Percentiles rank a stretch among this genome's conserved stretches.
These are phyloP conservation scores for Myotis yumanensis DNA, from an alignment of 2,113 vertebrate species.

Conservation along the genomic window DNA sequence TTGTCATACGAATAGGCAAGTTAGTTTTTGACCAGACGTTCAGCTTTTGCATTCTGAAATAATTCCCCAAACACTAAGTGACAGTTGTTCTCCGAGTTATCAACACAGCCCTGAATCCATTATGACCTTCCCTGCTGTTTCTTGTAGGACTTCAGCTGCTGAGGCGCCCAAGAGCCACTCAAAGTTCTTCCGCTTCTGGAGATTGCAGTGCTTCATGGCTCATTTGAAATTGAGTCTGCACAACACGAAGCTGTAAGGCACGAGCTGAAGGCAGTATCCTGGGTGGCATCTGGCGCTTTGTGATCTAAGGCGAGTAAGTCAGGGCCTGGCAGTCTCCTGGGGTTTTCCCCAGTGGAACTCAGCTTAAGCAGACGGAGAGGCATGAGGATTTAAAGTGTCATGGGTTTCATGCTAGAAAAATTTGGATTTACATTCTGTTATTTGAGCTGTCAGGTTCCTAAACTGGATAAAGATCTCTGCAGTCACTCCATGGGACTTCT, in stretches of 20 bases:
- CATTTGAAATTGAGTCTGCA: constrained; percentile 73
- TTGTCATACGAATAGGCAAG: constrained; percentile 54
- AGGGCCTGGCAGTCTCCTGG: constrained; percentile 48
- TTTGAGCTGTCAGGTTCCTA: constrained; percentile 64
- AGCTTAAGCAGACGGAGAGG: constrained; percentile 55
- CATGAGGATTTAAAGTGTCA: constrained; percentile 63
- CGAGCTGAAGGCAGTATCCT: constrained; percentile 55
- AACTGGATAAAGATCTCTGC: constrained; percentile 57
- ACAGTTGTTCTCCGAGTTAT: constrained; percentile 75
- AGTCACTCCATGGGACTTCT: constrained; percentile 50
- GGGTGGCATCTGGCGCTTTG: constrained; percentile 73
- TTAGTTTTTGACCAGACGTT: constrained; percentile 33
- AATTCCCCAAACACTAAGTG: constrained; percentile 58
- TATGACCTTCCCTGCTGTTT: constrained; percentile 56
- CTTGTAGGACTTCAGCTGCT: constrained; percentile 61
- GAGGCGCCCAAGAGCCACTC: constrained; percentile 14
- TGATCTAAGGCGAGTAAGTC: constrained; percentile 49
- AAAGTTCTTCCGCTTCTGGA: constrained; percentile 60
- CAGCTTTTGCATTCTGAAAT: constrained; percentile 63
- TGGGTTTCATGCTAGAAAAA: constrained; percentile 62
- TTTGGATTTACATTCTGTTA: constrained; percentile 61
- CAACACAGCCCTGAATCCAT: constrained; percentile 62
- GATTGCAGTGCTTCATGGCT: constrained; percentile 69
- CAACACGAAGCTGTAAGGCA: constrained; percentile 72
- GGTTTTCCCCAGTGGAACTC: constrained; percentile 59